Conservation (phyloP, 2,797 vertebrate species). For the Mormyrus proboscirostris region DNA sequence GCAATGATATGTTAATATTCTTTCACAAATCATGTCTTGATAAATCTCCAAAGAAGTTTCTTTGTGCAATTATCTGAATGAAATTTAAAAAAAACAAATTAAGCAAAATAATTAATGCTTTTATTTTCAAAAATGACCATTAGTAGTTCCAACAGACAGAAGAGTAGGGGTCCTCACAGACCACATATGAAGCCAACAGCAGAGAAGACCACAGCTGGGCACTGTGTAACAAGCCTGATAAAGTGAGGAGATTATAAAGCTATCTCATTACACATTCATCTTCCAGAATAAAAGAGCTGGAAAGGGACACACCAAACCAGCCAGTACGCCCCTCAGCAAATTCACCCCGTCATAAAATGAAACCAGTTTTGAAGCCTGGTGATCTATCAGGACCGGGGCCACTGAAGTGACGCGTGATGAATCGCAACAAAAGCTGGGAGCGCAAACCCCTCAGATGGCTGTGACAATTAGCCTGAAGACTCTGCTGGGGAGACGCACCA, state of each 20-base stretch:
- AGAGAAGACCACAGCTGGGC: neutral
- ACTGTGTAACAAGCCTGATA: neutral
- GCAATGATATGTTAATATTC: neutral
- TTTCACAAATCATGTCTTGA: neutral
- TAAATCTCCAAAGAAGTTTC: neutral
- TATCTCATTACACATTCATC: slow-evolving; percentile 7
- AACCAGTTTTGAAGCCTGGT: neutral
- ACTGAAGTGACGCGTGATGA: neutral
- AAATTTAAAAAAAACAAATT: neutral
- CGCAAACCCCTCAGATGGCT: neutral
- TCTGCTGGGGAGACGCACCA: neutral
- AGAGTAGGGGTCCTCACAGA: neutral
- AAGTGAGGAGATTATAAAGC: neutral
- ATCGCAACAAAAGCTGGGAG: neutral
- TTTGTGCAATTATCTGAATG: neutral
- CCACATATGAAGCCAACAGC: neutral
- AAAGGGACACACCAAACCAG: neutral
- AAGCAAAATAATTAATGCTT: neutral
- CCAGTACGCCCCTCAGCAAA: neutral
- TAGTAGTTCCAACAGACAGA: neutral
- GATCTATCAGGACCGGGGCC: neutral
- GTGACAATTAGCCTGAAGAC: neutral
- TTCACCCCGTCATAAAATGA: slow-evolving; percentile 8
- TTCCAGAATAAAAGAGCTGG: slow-evolving; percentile 1
- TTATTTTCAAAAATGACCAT: neutral